These are phyloP conservation scores for Centruroides sculpturatus DNA, from an alignment of 1,140 invertebrate species.

Conservation along the genomic window DNA sequence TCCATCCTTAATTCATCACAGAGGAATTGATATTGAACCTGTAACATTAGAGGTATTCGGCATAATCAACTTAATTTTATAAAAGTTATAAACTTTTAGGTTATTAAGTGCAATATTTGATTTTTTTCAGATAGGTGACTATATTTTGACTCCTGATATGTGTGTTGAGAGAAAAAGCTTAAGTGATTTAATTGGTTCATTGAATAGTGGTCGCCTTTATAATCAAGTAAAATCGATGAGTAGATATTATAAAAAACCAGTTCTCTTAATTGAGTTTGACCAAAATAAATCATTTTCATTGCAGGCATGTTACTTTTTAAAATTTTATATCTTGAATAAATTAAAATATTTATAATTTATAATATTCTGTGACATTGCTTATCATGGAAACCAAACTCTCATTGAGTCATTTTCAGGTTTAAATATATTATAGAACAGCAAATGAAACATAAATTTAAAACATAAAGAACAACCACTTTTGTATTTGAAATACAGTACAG, in stretches of 20 bases:
- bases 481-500: too few species aligned
- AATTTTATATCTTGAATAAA: too few species aligned
- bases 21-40: conserved; percentile 86
- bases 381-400: too few species aligned
- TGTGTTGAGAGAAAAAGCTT: conserved; percentile 95
- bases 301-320: neutral
- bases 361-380: too few species aligned
- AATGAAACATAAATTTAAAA: too few species aligned
- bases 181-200: conserved; percentile 89
- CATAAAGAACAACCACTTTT: too few species aligned
- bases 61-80: too few species aligned
- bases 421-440: too few species aligned
- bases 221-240: conserved; percentile 86
- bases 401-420: too few species aligned
- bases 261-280: conserved; percentile 94
- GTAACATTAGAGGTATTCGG: conserved; percentile 64
- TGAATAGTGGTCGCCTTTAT: conserved; percentile 87
- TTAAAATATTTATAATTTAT: too few species aligned
- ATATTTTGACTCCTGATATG: conserved; percentile 90
- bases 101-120: too few species aligned
- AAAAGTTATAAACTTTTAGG: too few species aligned
- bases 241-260: conserved; percentile 68
- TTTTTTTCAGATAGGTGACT: conserved; percentile 47
- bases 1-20: conserved; percentile 80
- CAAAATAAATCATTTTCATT: conserved; percentile 15